phyloP scores from a whole-genome alignment of 2,113 vertebrate species.

The Notarius quadriscutis region DNA sequence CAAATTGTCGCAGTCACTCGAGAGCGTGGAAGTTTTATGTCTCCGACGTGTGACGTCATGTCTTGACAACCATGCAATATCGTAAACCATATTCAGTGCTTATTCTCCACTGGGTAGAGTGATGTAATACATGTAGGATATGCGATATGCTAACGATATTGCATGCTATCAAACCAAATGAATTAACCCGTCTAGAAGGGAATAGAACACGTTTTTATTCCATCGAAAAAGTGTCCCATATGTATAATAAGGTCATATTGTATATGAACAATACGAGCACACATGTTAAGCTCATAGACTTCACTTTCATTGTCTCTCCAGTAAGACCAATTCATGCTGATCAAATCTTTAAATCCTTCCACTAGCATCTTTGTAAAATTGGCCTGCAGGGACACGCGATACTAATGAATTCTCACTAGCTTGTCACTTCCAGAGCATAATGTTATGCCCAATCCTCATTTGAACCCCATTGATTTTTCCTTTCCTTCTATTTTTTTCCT shows the following conservation, averaged over 20 bases:
- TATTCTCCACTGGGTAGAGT: too few species aligned
- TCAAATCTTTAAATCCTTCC: constrained; percentile 39
- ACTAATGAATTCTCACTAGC: constrained; percentile 59
- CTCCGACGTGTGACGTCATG: too few species aligned
- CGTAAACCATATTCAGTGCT: too few species aligned
- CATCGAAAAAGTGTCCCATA: too few species aligned
- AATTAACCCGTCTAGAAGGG: too few species aligned
- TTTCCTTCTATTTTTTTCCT: constrained; percentile 28
- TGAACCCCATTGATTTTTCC: constrained; percentile 46
- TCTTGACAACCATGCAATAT: too few species aligned
- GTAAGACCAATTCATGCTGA: neutral
- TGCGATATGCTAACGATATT: too few species aligned
- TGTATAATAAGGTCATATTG: neutral
- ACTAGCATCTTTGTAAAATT: constrained; percentile 49
- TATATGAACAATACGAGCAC: neutral
- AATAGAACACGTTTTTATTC: too few species aligned
- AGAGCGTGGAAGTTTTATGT: too few species aligned
- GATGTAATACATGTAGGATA: too few species aligned
- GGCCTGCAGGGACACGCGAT: constrained; percentile 54
- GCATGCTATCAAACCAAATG: too few species aligned
- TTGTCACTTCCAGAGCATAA: constrained; percentile 52
- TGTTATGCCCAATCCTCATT: constrained; percentile 47
- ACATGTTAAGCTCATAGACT: neutral
- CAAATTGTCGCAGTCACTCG: too few species aligned
- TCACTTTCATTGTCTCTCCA: neutral